These are phyloP conservation scores for Pimpla rufipes DNA, from an alignment of 2,888 invertebrate genomes.

Conservation along the genomic window DNA sequence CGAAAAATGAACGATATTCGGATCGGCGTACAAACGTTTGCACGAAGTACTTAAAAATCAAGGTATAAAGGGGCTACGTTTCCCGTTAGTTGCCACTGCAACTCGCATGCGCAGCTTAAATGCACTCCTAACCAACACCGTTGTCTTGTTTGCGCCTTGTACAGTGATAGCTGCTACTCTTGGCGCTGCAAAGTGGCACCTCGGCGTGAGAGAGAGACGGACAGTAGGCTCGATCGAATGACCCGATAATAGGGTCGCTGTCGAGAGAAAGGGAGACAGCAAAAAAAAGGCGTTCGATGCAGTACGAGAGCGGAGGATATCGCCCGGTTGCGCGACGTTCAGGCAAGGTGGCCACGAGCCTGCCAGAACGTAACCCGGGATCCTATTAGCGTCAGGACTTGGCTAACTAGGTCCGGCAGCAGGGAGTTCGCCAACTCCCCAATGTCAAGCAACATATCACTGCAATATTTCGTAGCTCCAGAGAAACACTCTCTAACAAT, in stretches of 20 bases:
- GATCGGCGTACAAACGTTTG: not conserved
- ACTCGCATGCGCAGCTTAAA: not conserved
- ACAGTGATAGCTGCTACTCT: constrained; percentile 20
- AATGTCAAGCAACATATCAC: constrained; percentile 25
- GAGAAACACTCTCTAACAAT: constrained; percentile 9
- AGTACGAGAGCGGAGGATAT: constrained; percentile 34
- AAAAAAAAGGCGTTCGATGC: constrained; percentile 63
- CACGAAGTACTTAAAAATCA: not conserved
- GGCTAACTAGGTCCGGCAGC: constrained; percentile 74
- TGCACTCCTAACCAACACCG: constrained; percentile 27
- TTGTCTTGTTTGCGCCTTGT: constrained; percentile 25
- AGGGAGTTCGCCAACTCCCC: constrained; percentile 57
- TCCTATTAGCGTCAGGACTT: constrained; percentile 74
- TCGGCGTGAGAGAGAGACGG: constrained; percentile 47
- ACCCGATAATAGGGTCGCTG: constrained; percentile 73
- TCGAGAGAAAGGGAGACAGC: constrained; percentile 67
- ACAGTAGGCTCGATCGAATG: constrained; percentile 70
- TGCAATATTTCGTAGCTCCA: constrained; percentile 11
- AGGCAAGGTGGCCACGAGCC: constrained; percentile 33
- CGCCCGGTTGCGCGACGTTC: constrained; percentile 35
- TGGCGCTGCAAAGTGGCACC: constrained; percentile 45
- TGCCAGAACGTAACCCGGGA: constrained; percentile 60
- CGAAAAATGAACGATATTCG: not conserved
- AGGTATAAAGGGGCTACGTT: not conserved
- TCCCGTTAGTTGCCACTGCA: constrained; percentile 24